These are phyloP conservation scores for Timema podura DNA, from an alignment of 2,888 invertebrate species.

Conservation along the genomic window DNA sequence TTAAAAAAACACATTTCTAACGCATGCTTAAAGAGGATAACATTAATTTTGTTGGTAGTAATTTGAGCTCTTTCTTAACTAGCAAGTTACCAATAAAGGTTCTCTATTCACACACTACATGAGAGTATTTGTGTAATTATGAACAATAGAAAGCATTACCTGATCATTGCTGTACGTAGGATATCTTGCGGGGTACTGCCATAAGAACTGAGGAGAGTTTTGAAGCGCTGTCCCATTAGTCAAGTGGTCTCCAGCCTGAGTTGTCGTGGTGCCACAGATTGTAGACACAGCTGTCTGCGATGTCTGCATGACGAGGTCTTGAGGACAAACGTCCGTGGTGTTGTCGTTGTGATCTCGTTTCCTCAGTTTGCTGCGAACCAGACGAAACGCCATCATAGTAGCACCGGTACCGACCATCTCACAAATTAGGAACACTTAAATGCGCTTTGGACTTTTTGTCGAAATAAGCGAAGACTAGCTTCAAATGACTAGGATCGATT, in stretches of 20 bases:
- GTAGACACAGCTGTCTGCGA: constrained; percentile 31
- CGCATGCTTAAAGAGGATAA: no score
- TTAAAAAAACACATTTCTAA: no score
- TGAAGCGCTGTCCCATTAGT: constrained; percentile 42
- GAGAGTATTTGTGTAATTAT: background rate
- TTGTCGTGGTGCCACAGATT: constrained; percentile 32
- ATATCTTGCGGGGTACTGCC: constrained; percentile 70
- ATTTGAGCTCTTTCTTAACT: no score
- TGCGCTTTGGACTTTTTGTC: no score
- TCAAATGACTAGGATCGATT: no score
- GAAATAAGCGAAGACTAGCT: no score
- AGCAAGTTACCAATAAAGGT: no score
- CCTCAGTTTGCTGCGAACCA: constrained; percentile 86
- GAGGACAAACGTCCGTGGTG: constrained; percentile 20
- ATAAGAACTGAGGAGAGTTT: constrained; percentile 62
- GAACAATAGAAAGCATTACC: constrained; percentile 50
- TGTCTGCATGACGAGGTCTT: constrained; percentile 29
- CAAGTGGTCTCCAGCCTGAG: constrained; percentile 35
- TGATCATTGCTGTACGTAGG: constrained; percentile 76
- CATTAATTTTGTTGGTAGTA: no score
- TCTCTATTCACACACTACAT: no score
- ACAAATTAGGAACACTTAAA: constrained; percentile 24
- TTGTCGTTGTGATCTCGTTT: constrained; percentile 70
- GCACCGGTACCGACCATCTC: constrained; percentile 83
- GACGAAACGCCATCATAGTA: constrained; percentile 75